Base-by-base conservation (phyloP, 2,888 invertebrate genomes). In the Phortica magna region DNA sequence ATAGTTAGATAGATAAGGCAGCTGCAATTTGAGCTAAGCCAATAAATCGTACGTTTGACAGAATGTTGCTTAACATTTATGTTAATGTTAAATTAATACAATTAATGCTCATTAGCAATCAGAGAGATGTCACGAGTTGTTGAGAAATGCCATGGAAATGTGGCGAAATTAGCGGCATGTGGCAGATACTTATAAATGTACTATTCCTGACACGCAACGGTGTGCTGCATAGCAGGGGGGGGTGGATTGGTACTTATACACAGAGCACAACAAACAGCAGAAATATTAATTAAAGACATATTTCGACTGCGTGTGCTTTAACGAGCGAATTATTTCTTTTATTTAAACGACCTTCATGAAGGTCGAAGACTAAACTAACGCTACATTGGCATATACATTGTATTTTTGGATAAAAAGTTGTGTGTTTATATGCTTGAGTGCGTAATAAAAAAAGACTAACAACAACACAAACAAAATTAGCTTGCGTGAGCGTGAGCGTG, bases 331-430 rank as follows among this genome's bases (percentile, higher is more conserved):
- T 81, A 55, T 67, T 17, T 75, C 19, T 48, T 75, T 76, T 73
- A 90, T 86, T 84, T 82, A 88, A 81, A 80, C 84, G 86, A 90
- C 90, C 90, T 90, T 88, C 83, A 48, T 81, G 83, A 86, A 90
- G 89, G 90, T 89, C 83, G 85, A 78, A 78, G 74, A 82, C 64
- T 80, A 48, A 72, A 72, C 31, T 10, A 72, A 65, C 53, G 68
- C 43, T 76, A 31, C 42, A 55, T 73, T 64, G 74, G 31, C 53
- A 73, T 43, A 74, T 59, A 10, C 14, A 22, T 48, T 19, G 22
- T 68, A 71, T 71, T 71, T 71, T 71, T 71, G 70, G 55, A 55
- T 31, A 55, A 48, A 71, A 55, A 19, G 43, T 71, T 71, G 55
- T 31, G 31, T 71, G 7, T 22, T 14, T 9, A 48, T 48, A 7